Conservation (phyloP, 2,797 vertebrate genomes). For the Dendrocincla fuliginosa region DNA sequence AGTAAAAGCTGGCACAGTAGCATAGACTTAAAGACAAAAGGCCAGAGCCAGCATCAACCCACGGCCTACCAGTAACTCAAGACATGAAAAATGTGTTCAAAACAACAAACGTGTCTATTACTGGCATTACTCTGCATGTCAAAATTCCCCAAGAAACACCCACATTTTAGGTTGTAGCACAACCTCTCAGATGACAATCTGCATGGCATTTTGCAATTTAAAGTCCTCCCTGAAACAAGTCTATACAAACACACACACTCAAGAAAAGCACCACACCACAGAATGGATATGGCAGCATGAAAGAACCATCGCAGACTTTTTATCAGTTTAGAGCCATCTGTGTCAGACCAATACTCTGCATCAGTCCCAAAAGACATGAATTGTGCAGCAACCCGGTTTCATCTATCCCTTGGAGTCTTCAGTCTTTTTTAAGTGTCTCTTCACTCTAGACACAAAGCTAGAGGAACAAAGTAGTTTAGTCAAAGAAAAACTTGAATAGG, state of each 20-base stretch:
- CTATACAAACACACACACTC: background rate
- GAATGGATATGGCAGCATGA: rapidly evolving
- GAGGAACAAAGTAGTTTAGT: background rate
- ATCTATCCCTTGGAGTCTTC: background rate
- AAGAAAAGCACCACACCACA: background rate
- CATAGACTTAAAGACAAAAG: background rate
- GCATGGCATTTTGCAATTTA: background rate
- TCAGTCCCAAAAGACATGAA: background rate
- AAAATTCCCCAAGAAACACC: background rate
- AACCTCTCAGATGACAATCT: background rate
- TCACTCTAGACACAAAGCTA: background rate
- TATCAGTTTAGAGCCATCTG: background rate
- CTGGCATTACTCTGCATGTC: background rate
- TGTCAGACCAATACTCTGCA: background rate
- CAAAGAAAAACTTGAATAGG: background rate
- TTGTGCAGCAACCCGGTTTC: background rate
- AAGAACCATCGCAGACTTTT: background rate
- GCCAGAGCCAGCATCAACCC: background rate
- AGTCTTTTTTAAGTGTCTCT: background rate
- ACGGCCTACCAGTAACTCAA: background rate
- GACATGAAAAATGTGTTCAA: background rate
- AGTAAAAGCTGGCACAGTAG: background rate
- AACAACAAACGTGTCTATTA: background rate
- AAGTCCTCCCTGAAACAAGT: background rate
- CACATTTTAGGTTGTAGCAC: background rate